These are phyloP conservation scores for Parasteatoda lunata DNA, from an alignment of 2,888 invertebrate genomes.

Conservation along the genomic window DNA sequence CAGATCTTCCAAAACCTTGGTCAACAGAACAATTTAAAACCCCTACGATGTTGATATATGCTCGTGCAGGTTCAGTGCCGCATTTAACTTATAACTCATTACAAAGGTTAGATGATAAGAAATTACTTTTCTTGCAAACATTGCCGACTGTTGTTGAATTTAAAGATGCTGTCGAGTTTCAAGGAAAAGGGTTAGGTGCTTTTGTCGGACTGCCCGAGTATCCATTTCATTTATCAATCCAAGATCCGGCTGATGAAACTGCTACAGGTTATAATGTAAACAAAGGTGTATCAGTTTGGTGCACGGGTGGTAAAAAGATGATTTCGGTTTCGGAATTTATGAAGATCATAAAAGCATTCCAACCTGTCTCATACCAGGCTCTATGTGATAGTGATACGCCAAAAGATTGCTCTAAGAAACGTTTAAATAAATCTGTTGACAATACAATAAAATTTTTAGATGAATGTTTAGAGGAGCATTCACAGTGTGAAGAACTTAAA, in stretches of 20 bases:
- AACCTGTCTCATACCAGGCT: conserved; percentile 87
- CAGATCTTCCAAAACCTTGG: conserved; percentile 47
- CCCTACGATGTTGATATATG: conserved; percentile 84
- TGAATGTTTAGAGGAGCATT: conserved; percentile 81
- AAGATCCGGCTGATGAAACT: conserved; percentile 82
- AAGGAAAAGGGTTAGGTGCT: conserved; percentile 80
- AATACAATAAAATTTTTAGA: conserved; percentile 82
- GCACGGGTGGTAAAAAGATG: conserved; percentile 83
- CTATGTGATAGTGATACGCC: conserved; percentile 86
- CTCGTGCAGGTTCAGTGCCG: conserved; percentile 89
- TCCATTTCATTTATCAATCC: conserved; percentile 78
- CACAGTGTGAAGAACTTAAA: conserved; percentile 77
- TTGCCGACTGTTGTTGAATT: conserved; percentile 82
- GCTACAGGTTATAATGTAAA: conserved; percentile 84
- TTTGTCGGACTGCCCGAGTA: conserved; percentile 81
- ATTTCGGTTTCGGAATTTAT: conserved; percentile 82
- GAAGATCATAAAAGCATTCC: conserved; percentile 83
- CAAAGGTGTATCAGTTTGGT: conserved; percentile 84
- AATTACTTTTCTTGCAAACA: conserved; percentile 82
- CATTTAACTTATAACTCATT: conserved; percentile 79
- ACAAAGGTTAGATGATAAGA: conserved; percentile 72
- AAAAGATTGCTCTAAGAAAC: conserved; percentile 81
- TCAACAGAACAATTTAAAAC: conserved; percentile 78
- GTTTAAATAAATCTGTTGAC: conserved; percentile 82
- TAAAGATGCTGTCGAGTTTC: conserved; percentile 80